Conservation (phyloP, 2,797 vertebrate species). For the Clarias fuscus region DNA sequence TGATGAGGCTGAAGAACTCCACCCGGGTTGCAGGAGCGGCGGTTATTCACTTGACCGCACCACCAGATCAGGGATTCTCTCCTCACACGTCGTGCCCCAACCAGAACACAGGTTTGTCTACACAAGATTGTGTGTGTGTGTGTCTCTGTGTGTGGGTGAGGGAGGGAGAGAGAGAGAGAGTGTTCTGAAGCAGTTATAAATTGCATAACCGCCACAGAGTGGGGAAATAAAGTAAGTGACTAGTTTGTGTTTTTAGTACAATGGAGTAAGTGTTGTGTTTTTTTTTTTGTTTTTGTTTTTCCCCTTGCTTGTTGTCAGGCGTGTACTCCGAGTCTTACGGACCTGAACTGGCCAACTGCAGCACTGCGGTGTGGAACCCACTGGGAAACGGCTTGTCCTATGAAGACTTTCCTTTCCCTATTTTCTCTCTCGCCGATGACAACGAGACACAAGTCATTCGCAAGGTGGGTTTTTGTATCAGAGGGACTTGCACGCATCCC, state of each 20-base stretch:
- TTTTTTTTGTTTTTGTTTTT: not conserved
- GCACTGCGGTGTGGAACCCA: constrained; percentile 79
- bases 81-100: constrained; percentile 89
- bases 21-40: constrained; percentile 85
- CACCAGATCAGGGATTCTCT: constrained; percentile 77
- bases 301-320: constrained; percentile 67
- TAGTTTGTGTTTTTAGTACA: not conserved
- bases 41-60: constrained; percentile 74
- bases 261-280: not conserved
- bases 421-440: constrained; percentile 89
- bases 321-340: constrained; percentile 82
- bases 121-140: not conserved
- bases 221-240: not conserved
- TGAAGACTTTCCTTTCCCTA: constrained; percentile 89
- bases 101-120: constrained; percentile 80
- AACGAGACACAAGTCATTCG: constrained; percentile 85
- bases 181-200: not conserved
- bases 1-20: constrained; percentile 83
- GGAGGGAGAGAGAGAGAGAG: not conserved
- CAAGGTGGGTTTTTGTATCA: constrained; percentile 69
- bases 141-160: not conserved
- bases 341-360: constrained; percentile 81
- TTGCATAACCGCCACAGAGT: not conserved
- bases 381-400: constrained; percentile 83
- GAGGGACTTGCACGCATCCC: not conserved